Conservation (phyloP, 2,113 vertebrate genomes). For the Morone chrysops region DNA sequence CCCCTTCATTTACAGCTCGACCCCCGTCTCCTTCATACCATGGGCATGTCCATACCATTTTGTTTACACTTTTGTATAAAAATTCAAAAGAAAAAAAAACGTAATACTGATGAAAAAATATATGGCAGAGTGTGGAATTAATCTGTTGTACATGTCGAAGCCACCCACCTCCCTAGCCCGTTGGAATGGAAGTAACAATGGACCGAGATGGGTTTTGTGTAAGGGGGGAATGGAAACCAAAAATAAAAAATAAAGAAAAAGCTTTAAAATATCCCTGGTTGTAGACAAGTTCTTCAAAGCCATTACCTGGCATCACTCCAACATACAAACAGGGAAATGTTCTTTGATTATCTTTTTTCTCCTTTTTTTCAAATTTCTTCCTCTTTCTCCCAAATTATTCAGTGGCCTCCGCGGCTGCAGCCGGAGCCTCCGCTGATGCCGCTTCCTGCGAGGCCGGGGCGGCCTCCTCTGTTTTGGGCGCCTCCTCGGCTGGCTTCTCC, state of each 20-base stretch:
- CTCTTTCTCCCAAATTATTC: constrained; percentile 35
- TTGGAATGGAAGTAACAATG: constrained; percentile 90
- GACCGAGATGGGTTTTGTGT: constrained; percentile 89
- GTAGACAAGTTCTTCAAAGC: constrained; percentile 94
- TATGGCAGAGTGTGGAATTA: constrained; percentile 81
- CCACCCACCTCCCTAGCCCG: constrained; percentile 83
- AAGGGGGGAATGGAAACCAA: constrained; percentile 63
- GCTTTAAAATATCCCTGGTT: constrained; percentile 96
- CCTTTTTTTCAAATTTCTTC: constrained; percentile 62
- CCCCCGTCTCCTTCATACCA: constrained; percentile 89
- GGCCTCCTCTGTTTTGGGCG: constrained; percentile 85
- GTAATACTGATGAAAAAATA: constrained; percentile 95
- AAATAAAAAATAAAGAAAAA: constrained; percentile 79
- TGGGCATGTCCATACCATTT: constrained; percentile 89
- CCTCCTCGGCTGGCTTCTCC: constrained; percentile 82
- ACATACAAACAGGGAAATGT: constrained; percentile 90
- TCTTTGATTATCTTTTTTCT: constrained; percentile 84
- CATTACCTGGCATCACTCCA: constrained; percentile 92
- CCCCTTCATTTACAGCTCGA: constrained; percentile 86
- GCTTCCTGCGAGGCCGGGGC: constrained; percentile 84
- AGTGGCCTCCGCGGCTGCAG: constrained; percentile 85
- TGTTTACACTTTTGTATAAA: constrained; percentile 90
- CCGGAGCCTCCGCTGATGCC: constrained; percentile 86
- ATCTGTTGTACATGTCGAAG: constrained; percentile 74
- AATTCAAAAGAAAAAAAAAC: constrained; percentile 76